A percentile compares a stretch with the other conserved stretches of the same genome.
Conservation (phyloP, 2,113 vertebrate genomes). For the Oxyura jamaicensis region DNA sequence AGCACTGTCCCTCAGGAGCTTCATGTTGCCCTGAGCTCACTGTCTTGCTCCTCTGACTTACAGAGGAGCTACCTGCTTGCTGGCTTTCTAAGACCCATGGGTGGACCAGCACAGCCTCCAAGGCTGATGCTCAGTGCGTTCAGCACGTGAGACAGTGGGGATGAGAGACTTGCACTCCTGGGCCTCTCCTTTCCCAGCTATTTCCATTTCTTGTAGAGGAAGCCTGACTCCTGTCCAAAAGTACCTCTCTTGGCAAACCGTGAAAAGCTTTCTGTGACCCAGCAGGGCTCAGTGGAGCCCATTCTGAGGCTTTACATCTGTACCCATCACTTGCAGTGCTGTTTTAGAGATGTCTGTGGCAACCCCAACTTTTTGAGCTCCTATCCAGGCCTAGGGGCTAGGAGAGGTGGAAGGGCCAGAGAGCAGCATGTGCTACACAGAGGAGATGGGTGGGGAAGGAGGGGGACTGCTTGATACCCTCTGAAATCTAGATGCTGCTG, state of each 20-base stretch:
- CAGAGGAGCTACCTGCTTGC: neutral
- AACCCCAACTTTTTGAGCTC: neutral
- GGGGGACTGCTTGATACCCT: neutral
- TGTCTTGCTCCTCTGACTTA: neutral
- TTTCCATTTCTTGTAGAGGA: neutral
- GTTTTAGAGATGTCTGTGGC: neutral
- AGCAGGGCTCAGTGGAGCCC: neutral
- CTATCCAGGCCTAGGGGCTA: neutral
- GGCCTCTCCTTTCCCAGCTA: neutral
- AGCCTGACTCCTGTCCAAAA: neutral
- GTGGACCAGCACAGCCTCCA: rapidly evolving
- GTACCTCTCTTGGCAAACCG: rapidly evolving
- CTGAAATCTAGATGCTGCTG: neutral
- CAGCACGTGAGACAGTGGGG: rapidly evolving
- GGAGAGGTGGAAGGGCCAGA: neutral
- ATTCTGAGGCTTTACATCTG: neutral
- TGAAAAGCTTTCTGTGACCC: neutral
- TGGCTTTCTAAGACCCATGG: neutral
- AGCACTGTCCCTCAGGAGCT: neutral
- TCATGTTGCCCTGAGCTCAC: neutral
- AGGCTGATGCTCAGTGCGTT: neutral
- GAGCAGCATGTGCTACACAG: neutral
- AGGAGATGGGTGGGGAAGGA: neutral
- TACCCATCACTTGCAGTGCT: neutral
- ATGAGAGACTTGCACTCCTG: neutral